Percentiles rank a stretch among this genome's conserved stretches.
Conservation (phyloP, 1,140 invertebrate species). For the Zaprionus kolodkinae region DNA sequence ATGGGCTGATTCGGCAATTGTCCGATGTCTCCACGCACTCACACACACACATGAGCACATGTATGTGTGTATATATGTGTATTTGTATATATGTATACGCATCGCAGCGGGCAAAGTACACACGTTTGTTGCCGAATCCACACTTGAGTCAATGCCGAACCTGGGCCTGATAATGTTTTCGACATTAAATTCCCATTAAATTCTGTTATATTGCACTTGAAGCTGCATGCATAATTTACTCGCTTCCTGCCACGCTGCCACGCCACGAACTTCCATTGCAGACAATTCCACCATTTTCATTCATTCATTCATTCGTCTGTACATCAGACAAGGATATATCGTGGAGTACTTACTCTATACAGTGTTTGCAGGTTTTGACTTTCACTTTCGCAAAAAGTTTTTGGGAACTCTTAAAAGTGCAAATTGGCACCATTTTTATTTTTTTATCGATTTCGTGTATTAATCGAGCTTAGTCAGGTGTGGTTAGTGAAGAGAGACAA, state of each 20-base stretch:
- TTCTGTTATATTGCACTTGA: constrained; percentile 67
- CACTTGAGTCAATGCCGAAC: constrained; percentile 23
- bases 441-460: background rate
- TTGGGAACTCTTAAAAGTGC: background rate
- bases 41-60: constrained; percentile 7
- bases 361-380: background rate
- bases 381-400: background rate
- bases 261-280: constrained; percentile 25
- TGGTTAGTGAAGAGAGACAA: background rate
- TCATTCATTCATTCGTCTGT: background rate
- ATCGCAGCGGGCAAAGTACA: background rate
- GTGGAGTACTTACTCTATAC: background rate
- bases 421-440: background rate
- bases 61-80: background rate
- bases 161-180: constrained; percentile 63
- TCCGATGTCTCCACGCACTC: constrained; percentile 28
- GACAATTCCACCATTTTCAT: background rate
- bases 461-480: background rate
- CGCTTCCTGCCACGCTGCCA: constrained; percentile 42
- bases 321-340: background rate
- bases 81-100: background rate
- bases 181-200: constrained; percentile 68
- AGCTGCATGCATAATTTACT: constrained; percentile 67
- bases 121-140: constrained; percentile 11
- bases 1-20: constrained; percentile 56